Evolutionary conservation across 2,888 invertebrate species (phyloP).

Genomic region (Noctua fimbriata): DNA sequence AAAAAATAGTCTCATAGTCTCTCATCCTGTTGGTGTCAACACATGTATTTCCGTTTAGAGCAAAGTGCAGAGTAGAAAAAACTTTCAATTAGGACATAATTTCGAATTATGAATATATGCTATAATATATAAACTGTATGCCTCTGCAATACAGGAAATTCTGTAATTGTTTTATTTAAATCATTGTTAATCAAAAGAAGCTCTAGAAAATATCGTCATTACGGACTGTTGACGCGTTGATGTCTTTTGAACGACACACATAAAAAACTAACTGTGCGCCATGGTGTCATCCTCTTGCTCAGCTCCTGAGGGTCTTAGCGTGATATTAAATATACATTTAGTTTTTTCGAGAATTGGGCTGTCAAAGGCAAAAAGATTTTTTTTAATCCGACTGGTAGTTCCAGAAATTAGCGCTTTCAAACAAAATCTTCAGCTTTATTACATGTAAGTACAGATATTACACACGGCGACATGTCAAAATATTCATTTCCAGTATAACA

Average conservation of each 20-base stretch:
- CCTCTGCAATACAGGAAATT: neutral
- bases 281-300: neutral
- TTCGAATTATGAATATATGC: too few relatives aligned
- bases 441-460: neutral
- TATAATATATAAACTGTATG: too few relatives aligned
- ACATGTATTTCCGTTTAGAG: neutral
- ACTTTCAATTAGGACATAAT: neutral
- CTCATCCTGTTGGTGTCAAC: neutral
- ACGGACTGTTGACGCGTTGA: constrained; percentile 53
- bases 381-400: neutral
- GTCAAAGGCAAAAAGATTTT: neutral
- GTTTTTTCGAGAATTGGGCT: neutral
- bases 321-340: neutral
- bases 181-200: neutral
- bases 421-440: neutral
- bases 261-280: neutral
- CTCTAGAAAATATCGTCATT: neutral
- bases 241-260: constrained; percentile 55
- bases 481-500: too few relatives aligned
- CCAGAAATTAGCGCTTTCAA: too few relatives aligned
- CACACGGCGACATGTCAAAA: too few relatives aligned
- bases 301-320: neutral
- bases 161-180: neutral
- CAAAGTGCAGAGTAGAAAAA: neutral
- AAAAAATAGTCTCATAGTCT: too few relatives aligned